Base-by-base conservation (phyloP, 1,140 invertebrate species). In the Stenopsyche tienmushanensis region DNA sequence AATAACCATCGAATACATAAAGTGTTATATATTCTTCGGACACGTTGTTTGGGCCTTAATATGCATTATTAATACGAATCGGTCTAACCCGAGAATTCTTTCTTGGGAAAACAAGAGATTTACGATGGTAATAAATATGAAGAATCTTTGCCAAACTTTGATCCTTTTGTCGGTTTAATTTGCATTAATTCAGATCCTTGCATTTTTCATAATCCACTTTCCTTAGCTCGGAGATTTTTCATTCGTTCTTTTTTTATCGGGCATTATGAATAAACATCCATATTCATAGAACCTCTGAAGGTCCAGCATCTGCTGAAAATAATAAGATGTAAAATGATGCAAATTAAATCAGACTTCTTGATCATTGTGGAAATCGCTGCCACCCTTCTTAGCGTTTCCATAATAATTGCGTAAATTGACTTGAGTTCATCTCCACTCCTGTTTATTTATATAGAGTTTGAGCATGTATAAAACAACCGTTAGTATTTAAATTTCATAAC, bases 261-360 rank as follows among this genome's bases (percentile, higher is more conserved):
- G 9, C 18, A 18, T 50, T 44, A 60, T 60, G 57, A 60, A 60
- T 60, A 10, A 26, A 23, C 18, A 62, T 66, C 47, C 65, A 66
- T 66, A 66, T 66, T 66, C 65, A 66, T 66, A 41, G 23, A 20
- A 47, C 41, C 25, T 34, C 47, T 7, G 18, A 7, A 41, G 23
- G 34, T 34, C 45, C 15, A 9, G 42, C 24, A 15, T 23, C 54
- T 25, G 25, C 13, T 2, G n/a, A n/a, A 57, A 42, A 47, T 54
- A 53, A 66, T 29, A 20, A 47, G 49, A 66, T 66, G 65, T 53
- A 66, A 62, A 66, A 47, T 21, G 49, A 66, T 66, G 65, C 65
- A 66, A 66, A 66, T 66, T 62, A 54, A 62, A 66, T 62, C 49
- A 44, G 41, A 20, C 21, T 47, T 60, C 57, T 60, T 60, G 42